Evolutionary conservation across 2,888 invertebrate species (phyloP).

Genomic region (Danaus chrysippus): DNA sequence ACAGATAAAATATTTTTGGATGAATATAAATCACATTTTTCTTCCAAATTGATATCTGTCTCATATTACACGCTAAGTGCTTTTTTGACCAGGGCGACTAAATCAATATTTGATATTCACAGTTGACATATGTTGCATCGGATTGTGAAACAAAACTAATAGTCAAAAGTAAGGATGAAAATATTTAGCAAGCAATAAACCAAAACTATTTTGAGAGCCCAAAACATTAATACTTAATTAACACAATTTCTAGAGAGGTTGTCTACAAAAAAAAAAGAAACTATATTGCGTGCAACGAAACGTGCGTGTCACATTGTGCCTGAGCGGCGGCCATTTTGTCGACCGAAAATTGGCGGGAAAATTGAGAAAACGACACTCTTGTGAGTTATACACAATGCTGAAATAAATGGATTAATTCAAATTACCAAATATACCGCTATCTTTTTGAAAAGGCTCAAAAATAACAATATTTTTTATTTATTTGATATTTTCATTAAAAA

Average conservation of each 20-base stretch:
- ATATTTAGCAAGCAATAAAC: background rate
- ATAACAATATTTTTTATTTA: no score
- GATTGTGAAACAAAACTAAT: constrained; percentile 1
- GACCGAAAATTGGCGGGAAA: constrained; percentile 68
- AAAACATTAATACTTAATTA: constrained; percentile 23
- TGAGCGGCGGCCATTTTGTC: constrained; percentile 66
- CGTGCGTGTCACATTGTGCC: constrained; percentile 56
- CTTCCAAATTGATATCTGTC: constrained; percentile 32
- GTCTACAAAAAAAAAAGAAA: constrained; percentile 23
- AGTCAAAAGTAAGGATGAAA: background rate
- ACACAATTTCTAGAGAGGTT: constrained; percentile 26
- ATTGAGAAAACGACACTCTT: constrained; percentile 73
- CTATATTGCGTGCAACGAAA: constrained; percentile 47
- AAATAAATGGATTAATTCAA: constrained; percentile 31
- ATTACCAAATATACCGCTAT: constrained; percentile 13
- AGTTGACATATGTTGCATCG: constrained; percentile 42
- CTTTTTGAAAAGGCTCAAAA: no score
- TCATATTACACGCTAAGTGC: constrained; percentile 48
- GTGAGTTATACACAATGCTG: constrained; percentile 36
- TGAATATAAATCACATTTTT: no score
- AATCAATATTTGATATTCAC: constrained; percentile 56
- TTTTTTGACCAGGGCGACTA: constrained; percentile 48
- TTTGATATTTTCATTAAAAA: no score
- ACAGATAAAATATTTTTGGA: no score
- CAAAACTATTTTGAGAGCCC: background rate